Evolutionary conservation across 2,113 vertebrate genomes (phyloP).

Genomic region (Romanogobio albipinnatus): DNA sequence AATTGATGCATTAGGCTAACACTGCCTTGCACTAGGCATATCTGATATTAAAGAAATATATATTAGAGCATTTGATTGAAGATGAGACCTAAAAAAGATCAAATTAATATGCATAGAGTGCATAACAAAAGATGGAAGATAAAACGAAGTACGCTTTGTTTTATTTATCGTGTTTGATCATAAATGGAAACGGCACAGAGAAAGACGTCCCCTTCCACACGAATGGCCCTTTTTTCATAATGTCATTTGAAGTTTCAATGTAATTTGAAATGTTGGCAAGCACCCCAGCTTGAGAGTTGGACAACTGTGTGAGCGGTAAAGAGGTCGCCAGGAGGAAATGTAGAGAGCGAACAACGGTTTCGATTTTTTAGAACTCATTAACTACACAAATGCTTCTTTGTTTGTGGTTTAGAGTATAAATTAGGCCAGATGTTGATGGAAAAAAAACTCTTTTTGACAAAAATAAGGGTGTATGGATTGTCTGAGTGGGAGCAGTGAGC

Average conservation of each 20-base stretch:
- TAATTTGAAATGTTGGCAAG: background rate
- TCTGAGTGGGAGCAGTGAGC: conserved; percentile 37
- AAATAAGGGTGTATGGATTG: conserved; percentile 47
- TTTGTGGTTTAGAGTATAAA: background rate
- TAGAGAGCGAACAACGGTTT: conserved; percentile 19
- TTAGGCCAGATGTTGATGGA: conserved; percentile 9
- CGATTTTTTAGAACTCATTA: conserved; percentile 45
- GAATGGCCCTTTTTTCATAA: conserved; percentile 22
- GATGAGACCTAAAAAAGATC: background rate
- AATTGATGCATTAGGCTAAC: background rate
- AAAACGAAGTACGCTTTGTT: background rate
- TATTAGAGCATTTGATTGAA: background rate
- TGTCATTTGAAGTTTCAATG: background rate
- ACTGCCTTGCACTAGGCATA: background rate
- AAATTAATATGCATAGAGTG: background rate
- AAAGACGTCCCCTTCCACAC: background rate
- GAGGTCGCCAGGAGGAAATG: conserved; percentile 21
- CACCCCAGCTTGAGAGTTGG: background rate
- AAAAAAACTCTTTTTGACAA: conserved; percentile 30
- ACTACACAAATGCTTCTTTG: conserved; percentile 31
- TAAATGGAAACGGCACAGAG: conserved; percentile 7
- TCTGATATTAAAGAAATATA: background rate
- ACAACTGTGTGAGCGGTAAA: background rate
- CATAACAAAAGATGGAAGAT: background rate
- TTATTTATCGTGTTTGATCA: background rate